Percentiles rank a stretch among this genome's conserved stretches.
Conservation (phyloP, 2,888 invertebrate species). For the Oligia latruncula region DNA sequence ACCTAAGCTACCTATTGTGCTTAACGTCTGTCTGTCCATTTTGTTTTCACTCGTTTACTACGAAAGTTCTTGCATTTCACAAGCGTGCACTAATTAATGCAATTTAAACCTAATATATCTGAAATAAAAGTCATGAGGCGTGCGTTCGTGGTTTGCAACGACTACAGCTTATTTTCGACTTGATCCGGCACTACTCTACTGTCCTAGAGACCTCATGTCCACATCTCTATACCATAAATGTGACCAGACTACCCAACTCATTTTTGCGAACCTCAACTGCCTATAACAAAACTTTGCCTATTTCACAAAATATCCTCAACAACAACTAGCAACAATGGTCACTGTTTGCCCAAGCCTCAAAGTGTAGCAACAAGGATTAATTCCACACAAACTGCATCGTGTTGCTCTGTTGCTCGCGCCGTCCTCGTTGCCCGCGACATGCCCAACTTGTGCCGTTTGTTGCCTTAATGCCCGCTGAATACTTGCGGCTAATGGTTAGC, state of each 20-base stretch:
- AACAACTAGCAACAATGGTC: constrained; percentile 19
- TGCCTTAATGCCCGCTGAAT: constrained; percentile 53
- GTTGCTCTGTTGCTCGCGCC: constrained; percentile 51
- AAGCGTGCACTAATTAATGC: not conserved
- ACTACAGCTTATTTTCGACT: not conserved
- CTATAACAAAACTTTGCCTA: constrained; percentile 32
- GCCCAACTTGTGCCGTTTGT: constrained; percentile 69
- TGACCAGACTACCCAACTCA: not conserved
- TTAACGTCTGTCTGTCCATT: not conserved
- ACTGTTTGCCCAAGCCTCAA: constrained; percentile 48
- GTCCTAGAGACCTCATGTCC: not conserved
- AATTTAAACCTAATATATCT: not conserved
- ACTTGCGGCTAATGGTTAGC: constrained; percentile 23
- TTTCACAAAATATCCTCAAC: constrained; percentile 11
- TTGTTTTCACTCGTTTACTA: not conserved
- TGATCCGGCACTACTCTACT: too few relatives aligned
- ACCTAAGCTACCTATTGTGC: too few relatives aligned
- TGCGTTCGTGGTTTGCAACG: not conserved
- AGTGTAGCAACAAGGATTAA: constrained; percentile 78
- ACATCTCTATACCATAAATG: not conserved
- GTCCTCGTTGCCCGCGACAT: constrained; percentile 49
- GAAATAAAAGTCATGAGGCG: not conserved
- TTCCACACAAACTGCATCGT: constrained; percentile 73
- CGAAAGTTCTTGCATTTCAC: not conserved
- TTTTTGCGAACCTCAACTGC: not conserved